Evolutionary conservation across 2,888 invertebrate species (phyloP), one percentile per base, ranked within the genome.

Genomic region (Carcina quercana): DNA sequence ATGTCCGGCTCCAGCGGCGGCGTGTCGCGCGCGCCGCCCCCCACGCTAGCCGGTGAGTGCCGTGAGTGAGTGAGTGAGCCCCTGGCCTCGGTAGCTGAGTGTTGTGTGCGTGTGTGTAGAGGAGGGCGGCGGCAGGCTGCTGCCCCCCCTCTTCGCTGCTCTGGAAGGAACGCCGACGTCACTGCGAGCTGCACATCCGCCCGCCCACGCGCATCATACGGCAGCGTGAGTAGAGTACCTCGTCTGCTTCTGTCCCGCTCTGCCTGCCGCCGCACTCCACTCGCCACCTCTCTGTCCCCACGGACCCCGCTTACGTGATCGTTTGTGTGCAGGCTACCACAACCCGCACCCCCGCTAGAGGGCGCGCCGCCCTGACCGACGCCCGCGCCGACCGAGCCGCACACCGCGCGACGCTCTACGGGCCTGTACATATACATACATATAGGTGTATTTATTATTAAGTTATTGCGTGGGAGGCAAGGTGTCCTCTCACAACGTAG

Each of bases 61-160:
- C 14, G n/a, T 13, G 13, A 13, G 13, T 25, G 13, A 12, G 38
- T 27, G 37, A 28, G 37, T 30, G 27, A 39, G 40, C 35, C 39
- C 31, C 15, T 10, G 24, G 19, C 30, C 10, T 29, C 20, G 26
- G 41, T 17, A 37, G 34, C 17, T 29, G 2, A 11, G 49, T 64
- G 58, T 59, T 51, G 51, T 52, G 51, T 57, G 51, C 53, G 55
- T 62, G 53, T 69, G 64, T 62, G 70, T 75, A 75, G 76, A 57
- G 68, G 78, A 75, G 69, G 66, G 67, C 54, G 67, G 53, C 62
- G 72, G 69, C 72, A 67, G 65, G 72, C 78, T 64, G 70, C 75
- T 79, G 68, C 78, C 78, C 59, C 72, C 79, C 68, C 75, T 76
- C 68, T 78, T 66, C 73, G 76, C 78, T 57, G 73, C 74, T 50